Conservation (phyloP, 2,797 vertebrate genomes). For the Coendou prehensilis region DNA sequence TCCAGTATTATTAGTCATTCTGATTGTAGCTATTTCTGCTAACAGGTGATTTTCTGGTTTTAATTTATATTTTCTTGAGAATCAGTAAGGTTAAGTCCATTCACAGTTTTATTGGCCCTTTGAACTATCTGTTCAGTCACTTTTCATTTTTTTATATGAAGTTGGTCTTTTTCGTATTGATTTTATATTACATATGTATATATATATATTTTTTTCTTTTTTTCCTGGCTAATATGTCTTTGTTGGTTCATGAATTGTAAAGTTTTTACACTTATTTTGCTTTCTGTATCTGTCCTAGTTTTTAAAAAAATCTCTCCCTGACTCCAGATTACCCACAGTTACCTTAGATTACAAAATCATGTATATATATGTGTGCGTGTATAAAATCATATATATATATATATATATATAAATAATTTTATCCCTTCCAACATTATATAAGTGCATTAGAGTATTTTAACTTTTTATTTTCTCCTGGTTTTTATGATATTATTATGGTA, state of each 20-base stretch:
- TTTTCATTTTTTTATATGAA: neutral
- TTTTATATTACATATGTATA: neutral
- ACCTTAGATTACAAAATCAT: neutral
- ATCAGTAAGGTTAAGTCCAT: neutral
- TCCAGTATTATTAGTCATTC: neutral
- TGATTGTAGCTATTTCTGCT: neutral
- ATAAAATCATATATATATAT: neutral
- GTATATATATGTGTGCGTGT: neutral
- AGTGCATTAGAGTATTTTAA: neutral
- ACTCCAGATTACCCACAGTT: neutral
- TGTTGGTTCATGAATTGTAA: neutral
- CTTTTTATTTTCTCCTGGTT: neutral
- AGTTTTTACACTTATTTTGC: conserved; percentile 13
- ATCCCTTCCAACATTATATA: neutral
- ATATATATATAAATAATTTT: neutral
- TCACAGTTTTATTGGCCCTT: neutral
- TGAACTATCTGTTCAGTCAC: neutral
- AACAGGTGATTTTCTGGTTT: conserved; percentile 43
- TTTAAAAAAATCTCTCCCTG: neutral
- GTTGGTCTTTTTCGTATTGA: neutral
- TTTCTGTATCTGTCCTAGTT: neutral
- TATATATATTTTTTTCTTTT: neutral
- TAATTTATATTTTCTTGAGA: conserved; percentile 22
- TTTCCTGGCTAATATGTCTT: neutral
- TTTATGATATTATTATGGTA: neutral